Percentiles rank a stretch among this genome's conserved stretches.
Evolutionary conservation across 2,113 vertebrate species (phyloP).

Genomic region (Piliocolobus tephrosceles): DNA sequence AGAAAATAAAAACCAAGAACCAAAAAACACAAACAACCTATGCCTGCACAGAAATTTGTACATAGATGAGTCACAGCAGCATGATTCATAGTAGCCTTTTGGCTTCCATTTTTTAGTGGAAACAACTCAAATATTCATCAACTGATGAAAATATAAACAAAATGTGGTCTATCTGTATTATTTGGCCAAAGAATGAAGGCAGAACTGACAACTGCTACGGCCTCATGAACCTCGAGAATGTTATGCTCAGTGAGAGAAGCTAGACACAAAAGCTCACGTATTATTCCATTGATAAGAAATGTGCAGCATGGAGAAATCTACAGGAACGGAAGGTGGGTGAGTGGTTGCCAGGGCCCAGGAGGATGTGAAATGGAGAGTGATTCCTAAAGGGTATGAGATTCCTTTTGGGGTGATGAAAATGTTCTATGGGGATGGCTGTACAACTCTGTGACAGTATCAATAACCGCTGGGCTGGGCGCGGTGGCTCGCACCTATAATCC

Average conservation of each 20-base stretch:
- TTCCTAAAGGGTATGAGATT: too few species aligned
- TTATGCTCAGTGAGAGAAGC: neutral
- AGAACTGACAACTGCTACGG: rapidly evolving
- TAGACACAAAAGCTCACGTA: neutral
- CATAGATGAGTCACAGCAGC: neutral
- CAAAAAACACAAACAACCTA: too few species aligned
- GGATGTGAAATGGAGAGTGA: neutral
- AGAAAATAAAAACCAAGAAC: too few species aligned
- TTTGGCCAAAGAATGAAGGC: neutral
- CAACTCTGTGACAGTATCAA: neutral
- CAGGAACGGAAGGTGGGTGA: rapidly evolving
- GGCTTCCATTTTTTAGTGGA: too few species aligned
- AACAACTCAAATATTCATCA: neutral
- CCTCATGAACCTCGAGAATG: neutral
- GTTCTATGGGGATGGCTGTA: neutral
- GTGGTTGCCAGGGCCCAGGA: neutral
- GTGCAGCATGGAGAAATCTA: neutral
- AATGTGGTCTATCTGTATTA: neutral
- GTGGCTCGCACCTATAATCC: neutral
- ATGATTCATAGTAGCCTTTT: neutral
- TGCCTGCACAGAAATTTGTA: neutral
- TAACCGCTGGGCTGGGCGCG: too few species aligned
- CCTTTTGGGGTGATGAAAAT: neutral
- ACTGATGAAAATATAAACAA: neutral
- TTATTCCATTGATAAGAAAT: neutral